Evolutionary conservation across 2,797 vertebrate genomes (phyloP).

Genomic region (Pseudotriccus pelzelni): DNA sequence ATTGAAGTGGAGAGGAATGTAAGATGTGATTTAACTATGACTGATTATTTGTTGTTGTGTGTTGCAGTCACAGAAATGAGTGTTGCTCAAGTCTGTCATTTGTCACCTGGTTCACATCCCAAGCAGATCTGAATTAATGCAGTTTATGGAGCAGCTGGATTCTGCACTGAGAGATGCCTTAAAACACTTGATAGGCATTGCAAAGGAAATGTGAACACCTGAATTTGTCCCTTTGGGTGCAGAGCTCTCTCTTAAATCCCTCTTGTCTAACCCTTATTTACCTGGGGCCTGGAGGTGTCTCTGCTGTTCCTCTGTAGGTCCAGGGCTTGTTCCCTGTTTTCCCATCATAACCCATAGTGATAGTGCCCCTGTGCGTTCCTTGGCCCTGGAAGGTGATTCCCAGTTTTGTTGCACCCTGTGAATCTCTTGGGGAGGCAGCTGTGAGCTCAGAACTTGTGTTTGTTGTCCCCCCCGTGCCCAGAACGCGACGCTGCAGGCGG

Average conservation of each 20-base stretch:
- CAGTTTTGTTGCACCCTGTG: not conserved
- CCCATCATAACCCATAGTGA: not conserved
- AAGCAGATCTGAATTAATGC: not conserved
- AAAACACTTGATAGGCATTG: not conserved
- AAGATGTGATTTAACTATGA: constrained; percentile 64
- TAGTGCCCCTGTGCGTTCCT: not conserved
- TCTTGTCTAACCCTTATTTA: not conserved
- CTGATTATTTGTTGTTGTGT: not conserved
- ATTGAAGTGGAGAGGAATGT: constrained; percentile 98
- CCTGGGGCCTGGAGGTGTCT: not conserved
- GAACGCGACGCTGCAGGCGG: constrained; percentile 97
- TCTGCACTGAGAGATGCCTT: not conserved
- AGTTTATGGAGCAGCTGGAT: not conserved
- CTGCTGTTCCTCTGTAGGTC: not conserved
- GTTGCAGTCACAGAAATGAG: not conserved
- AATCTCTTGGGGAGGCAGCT: not conserved
- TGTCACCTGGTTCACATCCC: not conserved
- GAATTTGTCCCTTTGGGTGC: not conserved
- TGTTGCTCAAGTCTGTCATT: not conserved
- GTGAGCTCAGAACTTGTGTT: not conserved
- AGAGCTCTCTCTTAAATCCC: not conserved
- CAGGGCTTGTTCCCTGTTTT: not conserved
- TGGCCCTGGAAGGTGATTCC: not conserved
- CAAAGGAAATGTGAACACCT: not conserved
- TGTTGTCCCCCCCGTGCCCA: constrained; percentile 53